Evolutionary conservation across 2,113 vertebrate genomes (phyloP).

Genomic region (Tylochromis polylepis): DNA sequence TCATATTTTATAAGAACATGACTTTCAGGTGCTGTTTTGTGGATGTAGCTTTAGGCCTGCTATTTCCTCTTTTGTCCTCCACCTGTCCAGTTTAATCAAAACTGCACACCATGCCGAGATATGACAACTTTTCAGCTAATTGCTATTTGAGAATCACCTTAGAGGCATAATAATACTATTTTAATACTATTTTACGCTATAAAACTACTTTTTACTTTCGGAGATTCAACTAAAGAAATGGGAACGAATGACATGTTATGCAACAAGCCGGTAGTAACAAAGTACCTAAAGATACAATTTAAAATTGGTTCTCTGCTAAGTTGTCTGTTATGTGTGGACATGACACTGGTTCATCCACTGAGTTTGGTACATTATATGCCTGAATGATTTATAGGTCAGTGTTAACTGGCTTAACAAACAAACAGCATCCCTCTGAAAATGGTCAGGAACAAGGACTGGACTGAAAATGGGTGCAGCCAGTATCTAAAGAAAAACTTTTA

Average conservation of each 20-base stretch:
- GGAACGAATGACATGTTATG: neutral
- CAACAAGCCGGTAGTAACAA: too few relatives aligned
- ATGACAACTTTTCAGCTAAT: neutral
- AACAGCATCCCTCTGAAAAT: neutral
- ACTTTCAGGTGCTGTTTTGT: neutral
- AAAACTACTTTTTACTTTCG: neutral
- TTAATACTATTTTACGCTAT: neutral
- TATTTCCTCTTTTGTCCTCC: neutral
- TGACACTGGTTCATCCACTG: neutral
- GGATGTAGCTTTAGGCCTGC: neutral
- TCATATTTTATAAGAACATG: neutral
- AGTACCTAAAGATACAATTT: too few relatives aligned
- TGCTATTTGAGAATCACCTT: neutral
- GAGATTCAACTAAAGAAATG: neutral
- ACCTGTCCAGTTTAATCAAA: neutral
- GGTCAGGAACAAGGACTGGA: neutral
- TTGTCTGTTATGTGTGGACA: too few relatives aligned
- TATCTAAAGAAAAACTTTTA: neutral
- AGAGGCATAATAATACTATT: neutral
- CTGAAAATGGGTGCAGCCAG: accelerated
- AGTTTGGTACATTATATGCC: neutral
- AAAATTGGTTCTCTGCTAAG: too few relatives aligned
- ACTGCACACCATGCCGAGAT: neutral
- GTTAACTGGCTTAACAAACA: neutral
- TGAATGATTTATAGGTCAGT: neutral